Percentiles rank a stretch among this genome's conserved stretches.
Evolutionary conservation across 2,797 vertebrate species (phyloP).

Genomic region (Phoebastria nigripes): DNA sequence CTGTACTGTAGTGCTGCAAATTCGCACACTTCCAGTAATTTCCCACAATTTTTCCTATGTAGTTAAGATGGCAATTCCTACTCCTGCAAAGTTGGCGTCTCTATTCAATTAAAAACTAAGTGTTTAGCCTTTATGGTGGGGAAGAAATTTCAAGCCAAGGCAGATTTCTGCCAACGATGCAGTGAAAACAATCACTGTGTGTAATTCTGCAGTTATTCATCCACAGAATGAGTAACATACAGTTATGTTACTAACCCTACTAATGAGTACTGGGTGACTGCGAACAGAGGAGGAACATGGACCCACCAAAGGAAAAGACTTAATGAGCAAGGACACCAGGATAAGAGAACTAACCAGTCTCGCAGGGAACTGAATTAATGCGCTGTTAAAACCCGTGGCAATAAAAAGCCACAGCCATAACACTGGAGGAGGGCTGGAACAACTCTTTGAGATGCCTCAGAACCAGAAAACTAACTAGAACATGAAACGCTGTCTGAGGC

Average conservation of each 20-base stretch:
- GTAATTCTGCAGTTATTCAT: background rate
- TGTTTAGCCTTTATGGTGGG: background rate
- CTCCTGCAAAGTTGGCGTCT: background rate
- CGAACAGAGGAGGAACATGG: background rate
- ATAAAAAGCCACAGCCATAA: fast-evolving
- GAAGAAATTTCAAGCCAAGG: background rate
- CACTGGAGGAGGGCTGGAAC: background rate
- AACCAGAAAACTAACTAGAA: background rate
- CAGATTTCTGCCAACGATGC: background rate
- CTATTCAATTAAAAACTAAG: background rate
- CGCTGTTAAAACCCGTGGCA: background rate
- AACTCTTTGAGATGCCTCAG: background rate
- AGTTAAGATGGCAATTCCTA: background rate
- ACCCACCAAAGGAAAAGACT: background rate
- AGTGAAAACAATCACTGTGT: background rate
- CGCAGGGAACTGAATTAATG: background rate
- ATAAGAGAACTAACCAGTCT: background rate
- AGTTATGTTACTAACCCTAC: background rate
- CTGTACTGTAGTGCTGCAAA: background rate
- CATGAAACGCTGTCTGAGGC: background rate
- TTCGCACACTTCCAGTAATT: background rate
- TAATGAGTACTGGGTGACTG: background rate
- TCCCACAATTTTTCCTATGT: background rate
- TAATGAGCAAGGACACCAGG: background rate
- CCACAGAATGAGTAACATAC: background rate